Conservation (phyloP, 2,113 vertebrate genomes). For the Cynopterus brachyotis region DNA sequence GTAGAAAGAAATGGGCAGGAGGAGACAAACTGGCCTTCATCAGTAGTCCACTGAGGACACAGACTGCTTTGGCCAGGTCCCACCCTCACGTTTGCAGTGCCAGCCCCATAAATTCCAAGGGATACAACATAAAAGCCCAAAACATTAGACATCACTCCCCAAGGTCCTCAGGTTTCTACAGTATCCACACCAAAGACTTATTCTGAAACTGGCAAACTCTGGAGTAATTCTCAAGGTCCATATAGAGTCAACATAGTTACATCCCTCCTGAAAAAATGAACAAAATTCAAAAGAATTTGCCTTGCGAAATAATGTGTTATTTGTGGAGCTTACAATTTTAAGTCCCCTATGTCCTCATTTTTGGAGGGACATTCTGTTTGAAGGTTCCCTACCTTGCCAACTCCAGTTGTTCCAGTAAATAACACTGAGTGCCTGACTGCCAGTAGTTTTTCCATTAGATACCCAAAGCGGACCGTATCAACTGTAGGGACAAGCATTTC, state of each 20-base stretch:
- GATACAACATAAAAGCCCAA: not conserved
- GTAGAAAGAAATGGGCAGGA: not conserved
- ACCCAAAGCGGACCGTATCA: constrained; percentile 92
- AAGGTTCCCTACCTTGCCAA: constrained; percentile 88
- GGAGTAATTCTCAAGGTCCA: not conserved
- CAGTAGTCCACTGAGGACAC: not conserved
- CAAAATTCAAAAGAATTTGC: not conserved
- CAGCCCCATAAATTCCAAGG: not conserved
- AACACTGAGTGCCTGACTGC: constrained; percentile 89
- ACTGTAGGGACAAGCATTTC: constrained; percentile 92
- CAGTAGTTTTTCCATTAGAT: constrained; percentile 92
- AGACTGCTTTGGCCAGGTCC: not conserved
- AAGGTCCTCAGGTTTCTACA: not conserved
- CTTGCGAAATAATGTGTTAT: not conserved
- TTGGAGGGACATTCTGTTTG: not conserved
- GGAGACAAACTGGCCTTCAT: not conserved
- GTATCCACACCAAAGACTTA: not conserved
- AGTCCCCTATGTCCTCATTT: not conserved
- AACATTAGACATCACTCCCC: not conserved
- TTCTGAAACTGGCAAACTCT: not conserved
- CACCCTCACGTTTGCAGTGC: not conserved
- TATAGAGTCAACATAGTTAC: not conserved
- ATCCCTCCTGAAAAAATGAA: not conserved
- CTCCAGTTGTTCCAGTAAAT: constrained; percentile 91
- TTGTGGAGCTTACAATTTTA: not conserved